Evolutionary conservation across 2,888 invertebrate species (phyloP), one percentile per base, ranked within the genome.

Genomic region (Fabriciana adippe): DNA sequence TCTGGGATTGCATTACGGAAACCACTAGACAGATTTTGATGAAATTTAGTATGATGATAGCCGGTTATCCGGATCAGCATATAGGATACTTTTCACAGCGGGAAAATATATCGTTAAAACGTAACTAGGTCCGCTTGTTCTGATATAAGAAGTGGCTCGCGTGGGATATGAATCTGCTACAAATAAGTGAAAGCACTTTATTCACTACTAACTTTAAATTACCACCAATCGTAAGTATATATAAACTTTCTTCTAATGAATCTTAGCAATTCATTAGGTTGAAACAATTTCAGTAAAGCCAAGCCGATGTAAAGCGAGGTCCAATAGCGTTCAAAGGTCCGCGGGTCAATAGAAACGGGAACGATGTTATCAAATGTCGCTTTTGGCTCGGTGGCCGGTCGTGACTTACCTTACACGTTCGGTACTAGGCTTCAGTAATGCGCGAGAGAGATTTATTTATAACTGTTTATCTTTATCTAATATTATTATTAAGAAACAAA

Each of bases 301-400:
- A 76, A 41, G 51, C 51, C 35, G 51, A 81, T 83, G 82, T 83
- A 83, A 81, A 85, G 81, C 79, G 78, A 77, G 64, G 80, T 77
- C 81, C 79, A 75, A 77, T 77, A 75, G 76, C 78, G 82, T 79
- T 78, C 78, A 79, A 77, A 82, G 82, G 87, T 84, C 84, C 83
- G 67, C 66, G 79, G 89, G 89, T 88, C 89, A 87, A 79, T 80
- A 83, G 82, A 82, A 87, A 88, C 80, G 83, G 83, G 89, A 84
- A 84, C 89, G 91, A 91, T 91, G 82, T 85, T 90, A 92, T 92
- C 92, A 82, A 85, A 86, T 83, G 89, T 88, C 87, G 86, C 86
- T 85, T 88, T 87, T 84, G 85, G 88, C 85, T 85, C 86, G 87
- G 86, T 87, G 86, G 86, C 84, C 86, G 84, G 79, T 92, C 91